A percentile compares a stretch with the other conserved stretches of the same genome.
These are phyloP conservation scores for Oithona nana DNA, from an alignment of 2,888 invertebrate genomes.

Conservation along the genomic window DNA sequence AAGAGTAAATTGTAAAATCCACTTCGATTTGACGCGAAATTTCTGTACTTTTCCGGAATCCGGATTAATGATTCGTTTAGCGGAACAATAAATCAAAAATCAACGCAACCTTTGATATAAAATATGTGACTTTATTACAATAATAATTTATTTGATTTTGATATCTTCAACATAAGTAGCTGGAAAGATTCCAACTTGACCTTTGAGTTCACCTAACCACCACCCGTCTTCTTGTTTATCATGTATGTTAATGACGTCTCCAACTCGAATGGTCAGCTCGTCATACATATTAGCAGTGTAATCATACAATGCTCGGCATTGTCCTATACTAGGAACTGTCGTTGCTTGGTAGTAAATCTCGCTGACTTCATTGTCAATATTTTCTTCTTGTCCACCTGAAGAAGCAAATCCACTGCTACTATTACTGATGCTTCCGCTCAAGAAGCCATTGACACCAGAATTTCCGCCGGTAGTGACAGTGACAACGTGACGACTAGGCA, in stretches of 20 bases:
- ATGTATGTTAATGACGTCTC: conserved; percentile 69
- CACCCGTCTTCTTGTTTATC: conserved; percentile 81
- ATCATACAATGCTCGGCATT: conserved; percentile 66
- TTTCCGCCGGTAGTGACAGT: neutral
- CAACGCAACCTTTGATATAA: no score
- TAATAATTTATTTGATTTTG: conserved; percentile 12
- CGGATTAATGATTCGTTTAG: no score
- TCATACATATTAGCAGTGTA: conserved; percentile 71
- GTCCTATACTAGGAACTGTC: conserved; percentile 37
- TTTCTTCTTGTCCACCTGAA: neutral
- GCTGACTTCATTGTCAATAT: conserved; percentile 11
- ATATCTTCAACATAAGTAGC: conserved; percentile 81
- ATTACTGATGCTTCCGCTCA: neutral
- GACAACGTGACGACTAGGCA: no score
- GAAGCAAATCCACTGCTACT: neutral
- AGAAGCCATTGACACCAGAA: neutral
- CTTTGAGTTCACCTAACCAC: conserved; percentile 79
- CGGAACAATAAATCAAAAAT: no score
- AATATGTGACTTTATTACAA: no score
- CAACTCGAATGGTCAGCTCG: conserved; percentile 53
- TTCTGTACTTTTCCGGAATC: no score
- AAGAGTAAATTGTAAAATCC: no score
- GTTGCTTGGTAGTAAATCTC: conserved; percentile 16
- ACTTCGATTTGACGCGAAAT: no score
- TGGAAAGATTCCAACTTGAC: conserved; percentile 72